Base-by-base conservation (phyloP, 2,113 vertebrate species). In the Odontophorus gujanensis region DNA sequence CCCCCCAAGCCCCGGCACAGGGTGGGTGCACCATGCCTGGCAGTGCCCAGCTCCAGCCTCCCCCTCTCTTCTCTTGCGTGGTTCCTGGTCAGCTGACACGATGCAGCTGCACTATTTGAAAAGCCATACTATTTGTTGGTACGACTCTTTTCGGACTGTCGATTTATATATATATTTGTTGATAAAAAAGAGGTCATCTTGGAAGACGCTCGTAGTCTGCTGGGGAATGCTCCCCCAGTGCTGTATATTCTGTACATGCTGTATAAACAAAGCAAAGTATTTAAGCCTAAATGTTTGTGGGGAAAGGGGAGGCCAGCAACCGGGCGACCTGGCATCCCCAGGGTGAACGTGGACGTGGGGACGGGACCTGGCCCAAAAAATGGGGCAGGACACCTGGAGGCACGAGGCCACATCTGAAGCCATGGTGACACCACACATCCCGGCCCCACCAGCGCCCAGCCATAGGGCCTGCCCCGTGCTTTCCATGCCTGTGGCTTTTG, bases 41-140 rank as follows among this genome's bases (percentile, higher is more conserved):
- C 72, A 78, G 68, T 42, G 16, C 43, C 67, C 50, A n/a, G 18
- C 22, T 62, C 38, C 10, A 90, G 38, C 75, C 28, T 36, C 85
- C 66, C 11, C 7, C 36, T 95, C 93, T 94, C 92, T 96, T 91
- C 90, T 93, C 93, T 95, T 93, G 96, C 77, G 5, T 45, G 34
- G 76, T 90, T 90, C 83, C 87, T 94, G 81, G 2, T 8, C 48
- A 91, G 63, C 87, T 83, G 82, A 77, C 95, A 96, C 94, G 95
- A 92, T 95, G 95, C 91, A 97, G 94, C 69, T 95, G 93, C 89
- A 77, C 91, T 96, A 83, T 96, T 81, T 92, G 96, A 97, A 97
- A 97, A 98, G 98, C 98, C 98, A 98, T 98, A 98, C 93, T 93
- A 94, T 89, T 89, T 91, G 77, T 94, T 92, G 95, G 95, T 96